Evolutionary conservation across 92 coral and sea anemone species (phyloP).

Genomic region (Porites evermanni): DNA sequence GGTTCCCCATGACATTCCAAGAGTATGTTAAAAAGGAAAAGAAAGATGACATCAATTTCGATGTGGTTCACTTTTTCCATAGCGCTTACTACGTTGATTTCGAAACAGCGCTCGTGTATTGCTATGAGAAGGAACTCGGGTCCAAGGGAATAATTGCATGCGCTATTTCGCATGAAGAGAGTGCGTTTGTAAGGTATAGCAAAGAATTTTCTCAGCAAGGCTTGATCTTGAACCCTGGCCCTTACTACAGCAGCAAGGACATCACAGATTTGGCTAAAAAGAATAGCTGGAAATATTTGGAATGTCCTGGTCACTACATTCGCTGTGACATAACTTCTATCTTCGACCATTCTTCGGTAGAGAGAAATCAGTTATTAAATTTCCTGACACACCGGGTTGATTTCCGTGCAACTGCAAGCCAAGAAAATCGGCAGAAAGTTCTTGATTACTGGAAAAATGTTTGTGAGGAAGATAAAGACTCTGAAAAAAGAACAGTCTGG

Average conservation of each 20-base stretch:
- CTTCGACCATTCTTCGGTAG: neutral
- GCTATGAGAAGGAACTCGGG: constrained; percentile 33
- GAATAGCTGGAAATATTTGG: constrained; percentile 26
- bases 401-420: neutral
- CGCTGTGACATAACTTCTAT: constrained; percentile 4
- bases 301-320: constrained; percentile 3
- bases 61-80: constrained; percentile 31
- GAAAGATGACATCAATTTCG: neutral
- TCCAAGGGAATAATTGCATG: neutral
- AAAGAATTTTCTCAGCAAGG: neutral
- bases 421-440: neutral
- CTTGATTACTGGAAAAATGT: constrained; percentile 1
- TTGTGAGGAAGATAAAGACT: neutral
- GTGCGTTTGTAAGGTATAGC: neutral
- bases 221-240: neutral
- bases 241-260: neutral
- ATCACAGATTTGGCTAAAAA: constrained; percentile 14
- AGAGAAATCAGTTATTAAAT: constrained; percentile 9
- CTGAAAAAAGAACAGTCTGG: neutral
- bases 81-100: constrained; percentile 16
- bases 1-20: neutral
- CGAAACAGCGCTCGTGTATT: constrained; percentile 9
- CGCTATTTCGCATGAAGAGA: neutral
- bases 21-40: constrained; percentile 16
- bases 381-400: constrained; percentile 7